Base-by-base conservation (phyloP, 2,797 vertebrate species). In the Eulemur rubriventer region DNA sequence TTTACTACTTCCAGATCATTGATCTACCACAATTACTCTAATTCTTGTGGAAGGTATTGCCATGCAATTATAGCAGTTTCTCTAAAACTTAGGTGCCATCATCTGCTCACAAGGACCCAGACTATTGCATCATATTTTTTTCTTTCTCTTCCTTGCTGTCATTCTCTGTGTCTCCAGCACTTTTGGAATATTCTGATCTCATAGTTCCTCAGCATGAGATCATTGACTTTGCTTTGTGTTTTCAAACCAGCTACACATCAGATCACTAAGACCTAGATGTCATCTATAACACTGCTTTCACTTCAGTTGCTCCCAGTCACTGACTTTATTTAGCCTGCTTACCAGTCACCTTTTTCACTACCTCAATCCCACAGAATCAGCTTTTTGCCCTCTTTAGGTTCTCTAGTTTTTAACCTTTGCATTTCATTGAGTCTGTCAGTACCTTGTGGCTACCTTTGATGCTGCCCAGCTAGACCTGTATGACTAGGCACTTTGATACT, bases 151-250 rank as follows among this genome's bases (percentile, higher is more conserved):
- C 87, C 75, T 96, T 89, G 26, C 16, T 85, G 7, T 91, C 59
- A 91, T 89, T 84, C 38, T 94, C 59, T 69, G 89, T 87, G 73
- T 84, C 81, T 80, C 26, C 43, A 87, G 46, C 33, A 57, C 55
- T 46, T 81, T 72, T 95, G 90, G 35, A 59, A 67, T 86, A 72
- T 48, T 97, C 65, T 89, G 59, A 82, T 89, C 9, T 91, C 55
- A 69, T 61, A 67, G 41, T 95, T 94, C 22, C 48, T 96, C 50
- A 93, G 52, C 22, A 76, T 48, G 46, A 96, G 55, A 79, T 46
- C 41, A 38, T 94, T 92, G 61, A 87, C 63, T 69, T 90, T 63
- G 16, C 75, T 95, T 96, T 67, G 38, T 87, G 43, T 95, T 96
- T 97, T 97, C 67, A 96, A 82, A 86, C 11, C 24, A 94, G 48